Evolutionary conservation across 2,888 invertebrate genomes (phyloP), one percentile per base, ranked within the genome.

Genomic region (Halictus ligatus): DNA sequence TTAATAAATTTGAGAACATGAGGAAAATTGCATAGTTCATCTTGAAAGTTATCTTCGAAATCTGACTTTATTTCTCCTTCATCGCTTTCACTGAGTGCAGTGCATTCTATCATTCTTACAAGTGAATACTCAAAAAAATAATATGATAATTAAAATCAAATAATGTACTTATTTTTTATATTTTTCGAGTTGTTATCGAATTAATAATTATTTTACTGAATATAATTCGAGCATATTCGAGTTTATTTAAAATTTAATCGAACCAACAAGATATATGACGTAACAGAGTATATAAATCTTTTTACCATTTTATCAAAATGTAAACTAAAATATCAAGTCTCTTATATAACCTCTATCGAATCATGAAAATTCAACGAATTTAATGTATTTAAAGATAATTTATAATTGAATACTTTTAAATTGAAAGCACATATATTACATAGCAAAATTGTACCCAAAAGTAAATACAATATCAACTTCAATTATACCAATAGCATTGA

Each of bases 1-100:
- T 96, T 92, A 89, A 97, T 96, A 81, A 96, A 96, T 87, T 95
- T 95, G 58, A 96, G 88, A 25, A 97, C 95, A 89, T 97, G 96
- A 15, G 97, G 97, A 85, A 96, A 96, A 88, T 96, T 96, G 91
- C 95, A 95, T 50, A 97, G 92, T 84, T 96, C 95, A 64, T 95
- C 84, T 73, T 91, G 79, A 46, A 83, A 83, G 77, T 91, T 87
- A 46, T 88, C 87, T 43, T 89, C 90, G 15, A 87, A 83, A 15
- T 92, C 90, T 21, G 80, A 87, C 48, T 88, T 81, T n/a, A 91
- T 73, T 79, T 91, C 92, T 64, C 81, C 90, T 69, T 93, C 91
- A 12, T 93, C 93, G 73, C 91, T 91, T 69, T 93, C 92, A 84
- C 90, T 90, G 46, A 79, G 76, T 69, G 78, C 77, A 69, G 78